These are phyloP conservation scores for Chelon auratus DNA, from an alignment of 2,797 vertebrate genomes.

Conservation along the genomic window DNA sequence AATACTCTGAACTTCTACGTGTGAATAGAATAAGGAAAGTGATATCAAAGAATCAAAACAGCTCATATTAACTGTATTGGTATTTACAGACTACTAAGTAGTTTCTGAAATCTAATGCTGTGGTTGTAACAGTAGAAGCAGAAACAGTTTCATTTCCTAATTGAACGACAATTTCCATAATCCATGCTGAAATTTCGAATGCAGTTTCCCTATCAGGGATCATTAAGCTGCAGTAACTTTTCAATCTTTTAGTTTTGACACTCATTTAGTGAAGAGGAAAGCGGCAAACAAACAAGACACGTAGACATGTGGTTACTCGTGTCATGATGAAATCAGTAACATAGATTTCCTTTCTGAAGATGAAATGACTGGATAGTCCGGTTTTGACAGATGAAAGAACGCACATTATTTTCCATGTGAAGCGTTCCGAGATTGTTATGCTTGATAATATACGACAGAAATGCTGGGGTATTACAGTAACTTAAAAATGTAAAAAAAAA, in stretches of 20 bases:
- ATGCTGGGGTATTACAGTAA: background rate
- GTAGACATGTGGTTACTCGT: background rate
- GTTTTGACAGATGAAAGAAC: background rate
- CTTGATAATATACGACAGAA: background rate
- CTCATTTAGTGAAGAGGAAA: conserved; percentile 13
- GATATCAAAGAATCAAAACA: no score
- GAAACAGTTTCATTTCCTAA: background rate
- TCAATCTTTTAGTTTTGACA: background rate
- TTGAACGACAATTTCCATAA: background rate
- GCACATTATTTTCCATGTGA: background rate
- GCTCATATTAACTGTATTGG: no score
- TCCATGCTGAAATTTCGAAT: background rate
- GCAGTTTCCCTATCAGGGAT: no score
- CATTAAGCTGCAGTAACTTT: no score
- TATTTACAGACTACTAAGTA: background rate
- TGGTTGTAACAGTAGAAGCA: background rate
- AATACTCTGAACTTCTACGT: no score
- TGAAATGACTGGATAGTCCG: background rate
- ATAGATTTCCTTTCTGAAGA: background rate
- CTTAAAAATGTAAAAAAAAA: no score
- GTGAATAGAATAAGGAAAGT: no score
- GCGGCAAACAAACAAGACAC: background rate
- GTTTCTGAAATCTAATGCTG: background rate
- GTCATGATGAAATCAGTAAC: background rate
- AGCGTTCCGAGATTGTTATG: rapidly evolving